Evolutionary conservation across 92 coral and sea anemone species (phyloP).

Genomic region (Umimayanthus kanabou): DNA sequence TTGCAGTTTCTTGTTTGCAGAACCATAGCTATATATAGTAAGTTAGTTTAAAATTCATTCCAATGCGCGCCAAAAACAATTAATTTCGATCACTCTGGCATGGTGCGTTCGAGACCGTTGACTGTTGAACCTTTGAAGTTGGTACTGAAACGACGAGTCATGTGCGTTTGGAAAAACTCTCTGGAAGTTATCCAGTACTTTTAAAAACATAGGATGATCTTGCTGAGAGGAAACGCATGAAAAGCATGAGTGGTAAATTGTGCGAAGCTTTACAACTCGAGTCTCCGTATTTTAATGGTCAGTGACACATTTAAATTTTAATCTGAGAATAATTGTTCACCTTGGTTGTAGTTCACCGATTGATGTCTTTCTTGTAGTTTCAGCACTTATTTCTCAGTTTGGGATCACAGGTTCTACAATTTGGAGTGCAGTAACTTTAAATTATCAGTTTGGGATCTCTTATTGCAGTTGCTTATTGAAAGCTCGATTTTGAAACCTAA

Average conservation of each 20-base stretch:
- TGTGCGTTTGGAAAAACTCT: not conserved
- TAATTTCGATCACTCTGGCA: not conserved
- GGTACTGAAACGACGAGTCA: not conserved
- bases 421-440: not conserved
- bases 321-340: not conserved
- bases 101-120: not conserved
- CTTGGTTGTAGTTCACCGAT: too few relatives aligned
- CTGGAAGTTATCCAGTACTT: not conserved
- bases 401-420: not conserved
- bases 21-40: slow-evolving; percentile 29
- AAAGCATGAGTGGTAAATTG: slow-evolving; percentile 17
- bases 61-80: slow-evolving; percentile 36
- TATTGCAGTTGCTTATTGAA: not conserved
- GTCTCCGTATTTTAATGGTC: slow-evolving; percentile 16
- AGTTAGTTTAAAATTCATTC: not conserved
- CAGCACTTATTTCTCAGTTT: not conserved
- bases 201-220: not conserved
- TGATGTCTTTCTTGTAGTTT: too few relatives aligned
- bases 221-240: not conserved
- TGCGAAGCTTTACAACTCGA: slow-evolving; percentile 26
- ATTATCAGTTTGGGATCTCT: not conserved
- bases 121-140: not conserved
- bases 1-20: slow-evolving; percentile 35
- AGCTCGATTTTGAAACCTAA: not conserved
- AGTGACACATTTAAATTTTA: not conserved